Evolutionary conservation across 2,797 vertebrate species (phyloP).

Genomic region (Acanthornis magna): DNA sequence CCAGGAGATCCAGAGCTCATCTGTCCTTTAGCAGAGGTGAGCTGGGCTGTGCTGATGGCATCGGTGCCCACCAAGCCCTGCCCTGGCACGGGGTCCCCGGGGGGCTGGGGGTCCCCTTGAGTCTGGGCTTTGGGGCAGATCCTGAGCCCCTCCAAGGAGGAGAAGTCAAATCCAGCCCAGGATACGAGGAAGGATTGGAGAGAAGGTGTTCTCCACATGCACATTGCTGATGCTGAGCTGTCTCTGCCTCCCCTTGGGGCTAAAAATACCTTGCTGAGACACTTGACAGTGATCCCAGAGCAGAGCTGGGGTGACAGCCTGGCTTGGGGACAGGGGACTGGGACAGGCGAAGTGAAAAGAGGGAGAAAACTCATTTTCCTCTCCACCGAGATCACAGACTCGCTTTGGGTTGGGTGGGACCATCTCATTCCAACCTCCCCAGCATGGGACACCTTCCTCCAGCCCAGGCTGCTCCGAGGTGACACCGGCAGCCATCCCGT

Average conservation of each 20-base stretch:
- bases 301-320: background rate
- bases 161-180: background rate
- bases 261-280: background rate
- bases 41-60: background rate
- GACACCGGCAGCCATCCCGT: fast-evolving
- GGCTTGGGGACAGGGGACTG: fast-evolving
- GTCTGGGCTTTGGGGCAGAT: background rate
- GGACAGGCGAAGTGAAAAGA: background rate
- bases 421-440: background rate
- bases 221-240: fast-evolving
- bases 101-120: background rate
- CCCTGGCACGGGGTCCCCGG: fast-evolving
- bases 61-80: background rate
- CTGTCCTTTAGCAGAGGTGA: fast-evolving
- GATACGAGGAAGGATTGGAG: background rate
- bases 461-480: background rate
- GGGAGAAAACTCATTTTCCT: background rate
- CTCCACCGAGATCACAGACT: fast-evolving
- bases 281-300: background rate
- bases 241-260: background rate
- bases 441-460: background rate
- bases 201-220: fast-evolving
- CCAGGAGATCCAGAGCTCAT: background rate
- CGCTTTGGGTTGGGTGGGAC: background rate
- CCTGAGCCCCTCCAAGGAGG: background rate